Conservation (phyloP, 2,888 invertebrate genomes). For the Sympetrum striolatum region DNA sequence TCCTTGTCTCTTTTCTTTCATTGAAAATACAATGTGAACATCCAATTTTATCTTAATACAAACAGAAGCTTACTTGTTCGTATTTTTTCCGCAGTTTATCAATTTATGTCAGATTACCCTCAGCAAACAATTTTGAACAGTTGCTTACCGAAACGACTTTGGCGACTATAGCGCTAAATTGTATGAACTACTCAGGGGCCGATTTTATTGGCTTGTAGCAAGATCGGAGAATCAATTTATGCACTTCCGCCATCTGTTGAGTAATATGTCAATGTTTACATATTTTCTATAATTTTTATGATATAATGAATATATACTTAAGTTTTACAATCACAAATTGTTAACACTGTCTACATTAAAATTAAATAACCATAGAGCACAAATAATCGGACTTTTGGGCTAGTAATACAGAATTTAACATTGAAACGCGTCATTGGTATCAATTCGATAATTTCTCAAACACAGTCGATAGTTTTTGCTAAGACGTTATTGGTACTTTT, state of each 20-base stretch:
- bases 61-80: too few species aligned
- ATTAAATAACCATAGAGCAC: too few species aligned
- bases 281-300: not conserved
- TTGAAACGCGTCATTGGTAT: not conserved
- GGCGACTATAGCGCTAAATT: not conserved
- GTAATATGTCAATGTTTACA: not conserved
- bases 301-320: not conserved
- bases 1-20: too few species aligned
- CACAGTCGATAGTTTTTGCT: not conserved
- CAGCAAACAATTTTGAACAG: not conserved
- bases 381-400: too few species aligned
- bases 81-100: too few species aligned
- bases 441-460: not conserved
- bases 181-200: not conserved
- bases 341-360: too few species aligned
- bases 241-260: constrained; percentile 8
- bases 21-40: too few species aligned
- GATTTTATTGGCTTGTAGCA: not conserved
- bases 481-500: not conserved
- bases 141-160: not conserved
- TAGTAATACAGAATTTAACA: not conserved
- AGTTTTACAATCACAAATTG: not conserved
- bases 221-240: not conserved
- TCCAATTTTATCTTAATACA: too few species aligned
- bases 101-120: too few species aligned